phyloP scores from a whole-genome alignment of 2,888 invertebrate genomes.

The Oxyscelio sp. region DNA sequence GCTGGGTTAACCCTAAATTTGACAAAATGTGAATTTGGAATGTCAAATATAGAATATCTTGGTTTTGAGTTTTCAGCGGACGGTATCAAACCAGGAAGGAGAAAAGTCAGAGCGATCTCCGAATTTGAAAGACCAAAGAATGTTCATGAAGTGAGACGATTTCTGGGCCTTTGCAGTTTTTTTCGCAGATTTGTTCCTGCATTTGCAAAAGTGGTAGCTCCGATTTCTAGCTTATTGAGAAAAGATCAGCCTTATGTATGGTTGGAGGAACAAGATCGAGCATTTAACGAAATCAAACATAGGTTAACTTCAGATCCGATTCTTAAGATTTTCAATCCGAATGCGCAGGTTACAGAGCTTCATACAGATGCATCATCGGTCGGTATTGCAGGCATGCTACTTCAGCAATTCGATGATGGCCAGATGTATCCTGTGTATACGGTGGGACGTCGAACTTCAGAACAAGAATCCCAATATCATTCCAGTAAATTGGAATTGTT shows the following conservation, averaged over 20 bases:
- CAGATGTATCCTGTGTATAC: neutral
- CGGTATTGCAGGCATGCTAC: neutral
- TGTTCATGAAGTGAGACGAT: slow-evolving; percentile 2
- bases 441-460: too few species aligned
- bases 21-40: neutral
- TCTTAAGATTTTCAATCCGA: neutral
- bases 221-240: neutral
- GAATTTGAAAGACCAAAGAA: neutral
- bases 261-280: neutral
- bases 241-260: neutral
- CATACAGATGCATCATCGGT: neutral
- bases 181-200: neutral
- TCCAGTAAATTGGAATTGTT: too few species aligned
- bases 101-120: neutral
- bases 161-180: neutral
- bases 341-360: neutral
- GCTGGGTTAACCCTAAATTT: neutral
- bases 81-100: neutral
- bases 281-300: neutral
- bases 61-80: neutral
- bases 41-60: neutral
- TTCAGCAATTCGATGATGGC: neutral
- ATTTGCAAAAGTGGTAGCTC: neutral
- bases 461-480: too few species aligned
- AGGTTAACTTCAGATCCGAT: neutral